A percentile compares a stretch with the other conserved stretches of the same genome.
phyloP scores from a whole-genome alignment of 35 echinoderm and acorn worm species.

The Ophiothrix spiculata region DNA sequence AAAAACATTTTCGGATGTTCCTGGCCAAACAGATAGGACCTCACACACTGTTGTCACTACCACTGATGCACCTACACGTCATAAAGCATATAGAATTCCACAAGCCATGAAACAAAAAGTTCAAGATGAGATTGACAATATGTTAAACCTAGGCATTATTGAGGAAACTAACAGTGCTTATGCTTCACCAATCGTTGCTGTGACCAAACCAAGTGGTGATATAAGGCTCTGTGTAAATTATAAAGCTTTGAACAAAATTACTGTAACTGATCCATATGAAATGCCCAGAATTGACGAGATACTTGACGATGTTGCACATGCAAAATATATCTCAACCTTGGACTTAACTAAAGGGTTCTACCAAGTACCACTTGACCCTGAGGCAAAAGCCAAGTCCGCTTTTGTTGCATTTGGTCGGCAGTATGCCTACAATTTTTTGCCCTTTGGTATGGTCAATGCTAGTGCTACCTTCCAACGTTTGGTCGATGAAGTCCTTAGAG shows the following conservation, averaged over 20 bases:
- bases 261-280: conserved; percentile 37
- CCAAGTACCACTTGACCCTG: conserved; percentile 24
- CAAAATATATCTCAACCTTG: conserved; percentile 38
- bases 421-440: conserved; percentile 26
- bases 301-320: conserved; percentile 30
- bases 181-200: conserved; percentile 45
- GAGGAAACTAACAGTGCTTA: conserved; percentile 17
- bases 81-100: conserved; percentile 20
- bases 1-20: conserved; percentile 32
- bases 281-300: conserved; percentile 48
- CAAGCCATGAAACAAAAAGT: conserved; percentile 34
- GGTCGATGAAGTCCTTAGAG: conserved; percentile 33
- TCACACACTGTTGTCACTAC: background rate
- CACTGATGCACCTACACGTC: background rate
- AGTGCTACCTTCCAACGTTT: conserved; percentile 27
- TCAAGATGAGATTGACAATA: conserved; percentile 29
- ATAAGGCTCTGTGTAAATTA: conserved; percentile 22
- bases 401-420: conserved; percentile 36
- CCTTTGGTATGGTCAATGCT: conserved; percentile 41
- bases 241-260: conserved; percentile 11
- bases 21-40: conserved; percentile 22
- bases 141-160: conserved; percentile 28
- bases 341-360: conserved; percentile 51
- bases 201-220: conserved; percentile 24
- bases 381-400: conserved; percentile 31